Evolutionary conservation across 2,888 invertebrate species (phyloP).

Genomic region (Clanis bilineata): DNA sequence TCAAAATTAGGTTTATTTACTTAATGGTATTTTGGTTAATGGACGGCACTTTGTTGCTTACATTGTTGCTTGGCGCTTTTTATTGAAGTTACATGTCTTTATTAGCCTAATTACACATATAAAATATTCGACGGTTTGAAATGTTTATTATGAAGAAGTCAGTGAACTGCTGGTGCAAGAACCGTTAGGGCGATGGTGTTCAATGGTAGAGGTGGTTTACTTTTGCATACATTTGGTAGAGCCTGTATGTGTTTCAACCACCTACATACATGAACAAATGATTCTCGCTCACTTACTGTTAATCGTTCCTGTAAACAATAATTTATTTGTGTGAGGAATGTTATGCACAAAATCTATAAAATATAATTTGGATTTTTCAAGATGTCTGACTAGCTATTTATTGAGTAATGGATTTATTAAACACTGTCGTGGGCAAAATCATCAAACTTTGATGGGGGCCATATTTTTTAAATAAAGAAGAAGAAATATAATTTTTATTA

Average conservation of each 20-base stretch:
- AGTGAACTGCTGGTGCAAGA: slow-evolving; percentile 65
- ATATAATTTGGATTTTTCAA: too few relatives aligned
- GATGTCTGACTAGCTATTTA: too few relatives aligned
- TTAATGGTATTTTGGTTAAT: too few relatives aligned
- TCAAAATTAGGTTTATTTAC: too few relatives aligned
- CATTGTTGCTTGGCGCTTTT: background rate
- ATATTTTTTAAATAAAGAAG: too few relatives aligned
- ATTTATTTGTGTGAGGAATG: too few relatives aligned
- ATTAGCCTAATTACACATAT: background rate
- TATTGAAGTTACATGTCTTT: background rate
- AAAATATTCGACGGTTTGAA: background rate
- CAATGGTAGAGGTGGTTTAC: slow-evolving; percentile 51
- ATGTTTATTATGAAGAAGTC: slow-evolving; percentile 20
- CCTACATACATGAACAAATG: slow-evolving; percentile 86
- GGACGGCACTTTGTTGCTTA: too few relatives aligned
- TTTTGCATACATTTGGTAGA: slow-evolving; percentile 81
- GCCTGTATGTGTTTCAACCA: slow-evolving; percentile 91
- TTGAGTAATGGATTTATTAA: too few relatives aligned
- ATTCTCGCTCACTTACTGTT: slow-evolving; percentile 85
- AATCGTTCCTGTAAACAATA: slow-evolving; percentile 82
- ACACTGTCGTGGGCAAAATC: too few relatives aligned
- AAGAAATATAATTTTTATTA: too few relatives aligned
- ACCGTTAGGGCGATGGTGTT: slow-evolving; percentile 58
- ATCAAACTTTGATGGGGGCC: too few relatives aligned
- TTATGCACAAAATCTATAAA: too few relatives aligned